Conservation (phyloP, 2,797 vertebrate species). For the Gastrophryne carolinensis region DNA sequence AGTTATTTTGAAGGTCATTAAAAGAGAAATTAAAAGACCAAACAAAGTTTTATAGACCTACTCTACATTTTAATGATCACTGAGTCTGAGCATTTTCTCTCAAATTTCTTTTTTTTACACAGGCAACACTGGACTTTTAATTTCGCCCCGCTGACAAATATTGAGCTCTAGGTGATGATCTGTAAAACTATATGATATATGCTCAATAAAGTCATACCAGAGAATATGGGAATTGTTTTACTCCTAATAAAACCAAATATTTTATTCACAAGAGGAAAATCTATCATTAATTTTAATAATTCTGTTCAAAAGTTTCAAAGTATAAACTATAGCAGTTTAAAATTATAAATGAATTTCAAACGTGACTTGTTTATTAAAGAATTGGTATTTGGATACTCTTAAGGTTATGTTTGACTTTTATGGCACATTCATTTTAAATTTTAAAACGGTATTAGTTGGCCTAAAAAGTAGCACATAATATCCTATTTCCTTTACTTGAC, state of each 20-base stretch:
- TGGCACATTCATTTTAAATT: too few relatives aligned
- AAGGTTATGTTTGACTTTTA: too few relatives aligned
- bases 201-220: background rate
- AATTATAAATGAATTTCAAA: background rate
- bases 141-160: constrained; percentile 11
- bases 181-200: constrained; percentile 13
- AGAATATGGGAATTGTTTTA: constrained; percentile 7
- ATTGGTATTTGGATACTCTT: too few relatives aligned
- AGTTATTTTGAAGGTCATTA: too few relatives aligned
- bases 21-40: constrained; percentile 11
- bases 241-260: constrained; percentile 7
- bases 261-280: constrained; percentile 12
- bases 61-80: constrained; percentile 20
- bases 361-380: background rate
- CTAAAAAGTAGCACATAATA: too few relatives aligned
- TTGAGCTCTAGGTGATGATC: constrained; percentile 4
- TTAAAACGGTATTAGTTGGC: too few relatives aligned
- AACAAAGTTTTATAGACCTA: constrained; percentile 13
- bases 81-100: background rate
- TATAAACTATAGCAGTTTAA: background rate
- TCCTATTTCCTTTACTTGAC: too few relatives aligned
- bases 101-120: constrained; percentile 2
- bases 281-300: constrained; percentile 17
- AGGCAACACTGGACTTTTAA: background rate
- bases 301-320: constrained; percentile 24